Evolutionary conservation across 2,113 vertebrate species (phyloP).

Genomic region (Scortum barcoo): DNA sequence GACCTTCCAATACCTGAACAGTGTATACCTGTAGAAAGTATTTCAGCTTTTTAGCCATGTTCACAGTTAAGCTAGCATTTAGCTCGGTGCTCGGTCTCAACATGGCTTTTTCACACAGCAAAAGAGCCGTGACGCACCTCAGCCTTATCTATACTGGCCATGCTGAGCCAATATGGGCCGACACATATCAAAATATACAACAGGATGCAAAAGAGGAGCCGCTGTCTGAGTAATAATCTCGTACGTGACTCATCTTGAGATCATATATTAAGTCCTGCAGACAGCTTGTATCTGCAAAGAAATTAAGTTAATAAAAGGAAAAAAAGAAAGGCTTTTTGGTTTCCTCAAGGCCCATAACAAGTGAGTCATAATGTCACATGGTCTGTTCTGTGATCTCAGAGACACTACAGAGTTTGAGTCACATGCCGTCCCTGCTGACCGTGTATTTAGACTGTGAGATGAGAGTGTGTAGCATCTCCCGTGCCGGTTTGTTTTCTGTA

Average conservation of each 20-base stretch:
- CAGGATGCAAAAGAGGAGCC: background rate
- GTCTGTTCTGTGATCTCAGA: conserved; percentile 31
- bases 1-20: too few species aligned
- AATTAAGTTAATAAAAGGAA: conserved; percentile 46
- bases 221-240: conserved; percentile 17
- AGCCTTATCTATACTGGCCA: background rate
- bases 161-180: background rate
- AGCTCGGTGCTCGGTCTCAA: too few species aligned
- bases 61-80: background rate
- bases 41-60: background rate
- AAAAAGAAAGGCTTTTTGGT: conserved; percentile 33
- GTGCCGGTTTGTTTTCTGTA: background rate
- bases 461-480: conserved; percentile 11
- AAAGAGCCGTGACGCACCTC: background rate
- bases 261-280: conserved; percentile 18
- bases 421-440: conserved; percentile 24
- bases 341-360: conserved; percentile 27
- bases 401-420: conserved; percentile 22
- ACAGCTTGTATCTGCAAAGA: conserved; percentile 30
- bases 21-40: too few species aligned
- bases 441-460: background rate
- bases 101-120: background rate
- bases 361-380: conserved; percentile 54
- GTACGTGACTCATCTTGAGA: conserved; percentile 30
- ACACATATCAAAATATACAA: background rate